These are phyloP conservation scores for Odontocerum albicorne DNA, from an alignment of 2,888 invertebrate genomes.

Conservation along the genomic window DNA sequence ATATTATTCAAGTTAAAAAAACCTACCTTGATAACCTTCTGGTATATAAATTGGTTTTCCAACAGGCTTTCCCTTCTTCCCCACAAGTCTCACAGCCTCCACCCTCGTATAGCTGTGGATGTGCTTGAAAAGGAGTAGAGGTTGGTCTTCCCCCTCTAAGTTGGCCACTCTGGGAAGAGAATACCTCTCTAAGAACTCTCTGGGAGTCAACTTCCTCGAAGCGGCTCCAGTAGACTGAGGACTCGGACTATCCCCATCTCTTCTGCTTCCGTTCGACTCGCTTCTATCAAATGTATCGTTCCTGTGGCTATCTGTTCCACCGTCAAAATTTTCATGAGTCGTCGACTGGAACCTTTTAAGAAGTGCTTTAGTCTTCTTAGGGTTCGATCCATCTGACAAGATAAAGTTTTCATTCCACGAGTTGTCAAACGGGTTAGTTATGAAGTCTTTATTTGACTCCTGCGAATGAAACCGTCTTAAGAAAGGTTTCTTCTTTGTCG, in stretches of 20 bases:
- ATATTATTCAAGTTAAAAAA: no score
- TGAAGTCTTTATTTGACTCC: slow-evolving; percentile 47
- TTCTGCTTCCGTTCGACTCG: slow-evolving; percentile 28
- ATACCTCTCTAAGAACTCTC: slow-evolving; percentile 64
- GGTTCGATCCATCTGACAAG: slow-evolving; percentile 45
- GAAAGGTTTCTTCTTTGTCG: slow-evolving; percentile 53
- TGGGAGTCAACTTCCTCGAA: slow-evolving; percentile 40
- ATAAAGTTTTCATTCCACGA: slow-evolving; percentile 49
- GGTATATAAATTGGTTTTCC: slow-evolving; percentile 65
- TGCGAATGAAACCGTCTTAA: slow-evolving; percentile 49
- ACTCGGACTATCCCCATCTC: slow-evolving; percentile 25
- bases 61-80: slow-evolving; percentile 58
- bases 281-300: slow-evolving; percentile 32
- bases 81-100: slow-evolving; percentile 60
- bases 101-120: slow-evolving; percentile 64
- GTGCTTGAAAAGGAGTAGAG: slow-evolving; percentile 64
- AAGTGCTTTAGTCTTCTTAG: slow-evolving; percentile 40
- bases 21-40: slow-evolving; percentile 68
- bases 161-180: slow-evolving; percentile 63
- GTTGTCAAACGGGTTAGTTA: slow-evolving; percentile 49
- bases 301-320: slow-evolving; percentile 38
- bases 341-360: slow-evolving; percentile 28
- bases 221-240: slow-evolving; percentile 37
- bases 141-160: slow-evolving; percentile 59
- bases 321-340: slow-evolving; percentile 23